Evolutionary conservation across 2,113 vertebrate genomes (phyloP).

Genomic region (Sorex araneus): DNA sequence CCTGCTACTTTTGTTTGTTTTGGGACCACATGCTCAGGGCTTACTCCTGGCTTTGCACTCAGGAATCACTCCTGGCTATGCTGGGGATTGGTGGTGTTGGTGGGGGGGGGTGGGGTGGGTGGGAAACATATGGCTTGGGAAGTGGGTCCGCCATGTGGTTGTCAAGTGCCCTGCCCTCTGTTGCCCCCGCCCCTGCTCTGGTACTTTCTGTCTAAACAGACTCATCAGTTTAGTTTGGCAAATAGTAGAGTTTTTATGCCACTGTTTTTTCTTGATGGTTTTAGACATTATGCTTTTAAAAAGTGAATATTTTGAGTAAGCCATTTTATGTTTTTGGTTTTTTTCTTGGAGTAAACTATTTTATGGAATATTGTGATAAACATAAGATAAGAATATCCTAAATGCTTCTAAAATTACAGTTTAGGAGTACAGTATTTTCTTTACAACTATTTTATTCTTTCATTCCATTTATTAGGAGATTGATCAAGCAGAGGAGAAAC

Average conservation of each 20-base stretch:
- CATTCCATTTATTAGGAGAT: background rate
- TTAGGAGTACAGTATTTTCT: background rate
- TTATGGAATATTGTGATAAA: background rate
- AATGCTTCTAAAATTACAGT: background rate
- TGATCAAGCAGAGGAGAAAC: background rate
- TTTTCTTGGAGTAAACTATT: background rate
- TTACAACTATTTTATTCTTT: conserved; percentile 15
- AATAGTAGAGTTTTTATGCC: background rate
- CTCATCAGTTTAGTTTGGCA: background rate
- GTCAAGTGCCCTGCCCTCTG: too few relatives aligned
- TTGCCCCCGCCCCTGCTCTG: background rate
- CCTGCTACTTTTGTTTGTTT: background rate
- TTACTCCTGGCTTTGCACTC: too few relatives aligned
- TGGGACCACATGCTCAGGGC: too few relatives aligned
- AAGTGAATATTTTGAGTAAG: background rate
- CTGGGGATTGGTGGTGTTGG: too few relatives aligned
- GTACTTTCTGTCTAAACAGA: background rate
- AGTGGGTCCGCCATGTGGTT: too few relatives aligned
- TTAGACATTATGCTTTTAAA: background rate
- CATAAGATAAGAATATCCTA: background rate
- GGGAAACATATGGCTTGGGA: too few relatives aligned
- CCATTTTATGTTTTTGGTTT: background rate
- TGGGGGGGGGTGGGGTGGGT: too few relatives aligned
- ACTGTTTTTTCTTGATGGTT: conserved; percentile 23
- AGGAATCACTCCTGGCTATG: too few relatives aligned